Conservation (phyloP, 2,797 vertebrate species). For the Florisuga fusca region DNA sequence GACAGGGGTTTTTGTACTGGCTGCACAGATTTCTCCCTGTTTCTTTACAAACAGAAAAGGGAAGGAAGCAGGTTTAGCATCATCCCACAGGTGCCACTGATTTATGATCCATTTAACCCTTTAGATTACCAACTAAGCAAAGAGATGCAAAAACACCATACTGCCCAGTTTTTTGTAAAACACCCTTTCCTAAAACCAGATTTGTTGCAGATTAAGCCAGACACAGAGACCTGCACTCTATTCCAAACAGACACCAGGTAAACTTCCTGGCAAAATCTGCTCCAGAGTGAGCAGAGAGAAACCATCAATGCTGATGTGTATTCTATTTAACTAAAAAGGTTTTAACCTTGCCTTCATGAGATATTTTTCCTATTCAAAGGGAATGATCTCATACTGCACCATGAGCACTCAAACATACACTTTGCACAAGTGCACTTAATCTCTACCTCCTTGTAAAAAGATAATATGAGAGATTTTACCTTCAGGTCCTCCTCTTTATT, state of each 20-base stretch:
- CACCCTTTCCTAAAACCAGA: not conserved
- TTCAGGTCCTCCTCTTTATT: conserved; percentile 93
- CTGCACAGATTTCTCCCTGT: not conserved
- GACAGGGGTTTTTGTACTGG: not conserved
- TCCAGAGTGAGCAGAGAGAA: not conserved
- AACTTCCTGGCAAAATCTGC: not conserved
- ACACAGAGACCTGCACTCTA: not conserved
- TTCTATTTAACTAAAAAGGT: not conserved
- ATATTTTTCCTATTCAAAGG: not conserved
- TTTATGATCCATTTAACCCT: not conserved
- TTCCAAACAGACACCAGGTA: not conserved
- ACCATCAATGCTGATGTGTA: not conserved
- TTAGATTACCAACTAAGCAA: not conserved
- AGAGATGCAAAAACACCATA: not conserved
- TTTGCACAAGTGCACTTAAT: not conserved
- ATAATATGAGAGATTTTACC: conserved; percentile 75
- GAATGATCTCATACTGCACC: not conserved
- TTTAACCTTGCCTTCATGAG: not conserved
- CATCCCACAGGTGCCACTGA: not conserved
- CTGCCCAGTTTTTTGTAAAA: not conserved
- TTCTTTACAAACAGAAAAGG: not conserved
- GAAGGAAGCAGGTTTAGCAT: not conserved
- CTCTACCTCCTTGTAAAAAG: not conserved
- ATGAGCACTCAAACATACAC: not conserved
- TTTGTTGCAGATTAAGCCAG: not conserved